phyloP scores from a whole-genome alignment of 2,797 vertebrate genomes.

The Poecilia gillii region DNA sequence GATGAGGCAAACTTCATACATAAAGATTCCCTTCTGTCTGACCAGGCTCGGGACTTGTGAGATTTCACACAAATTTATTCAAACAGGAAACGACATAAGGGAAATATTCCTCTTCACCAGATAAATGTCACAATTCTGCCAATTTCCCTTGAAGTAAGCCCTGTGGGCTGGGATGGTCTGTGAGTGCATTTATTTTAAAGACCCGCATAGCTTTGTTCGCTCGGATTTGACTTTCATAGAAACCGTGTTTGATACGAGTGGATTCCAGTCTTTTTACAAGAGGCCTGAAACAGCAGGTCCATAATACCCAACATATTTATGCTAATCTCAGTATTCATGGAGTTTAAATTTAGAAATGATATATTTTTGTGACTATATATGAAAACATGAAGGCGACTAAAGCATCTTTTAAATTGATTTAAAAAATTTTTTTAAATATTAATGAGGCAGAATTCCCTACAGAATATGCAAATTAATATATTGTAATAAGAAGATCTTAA shows the following conservation, averaged over 20 bases:
- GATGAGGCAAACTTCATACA: constrained; percentile 30
- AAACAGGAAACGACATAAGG: constrained; percentile 62
- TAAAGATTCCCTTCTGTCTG: constrained; percentile 39
- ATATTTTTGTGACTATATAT: constrained; percentile 18
- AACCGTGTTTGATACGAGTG: constrained; percentile 36
- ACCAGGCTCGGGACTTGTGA: constrained; percentile 29
- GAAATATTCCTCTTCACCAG: constrained; percentile 64
- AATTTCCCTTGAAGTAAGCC: constrained; percentile 61
- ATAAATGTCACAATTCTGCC: constrained; percentile 72
- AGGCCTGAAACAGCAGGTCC: constrained; percentile 24
- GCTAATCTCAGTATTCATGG: constrained; percentile 27
- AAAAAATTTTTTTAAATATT: constrained; percentile 34
- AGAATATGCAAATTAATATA: constrained; percentile 15
- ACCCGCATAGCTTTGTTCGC: constrained; percentile 63
- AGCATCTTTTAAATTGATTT: constrained; percentile 16
- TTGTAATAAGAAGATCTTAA: constrained; percentile 41
- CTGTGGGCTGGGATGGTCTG: constrained; percentile 42
- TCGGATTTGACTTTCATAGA: constrained; percentile 69
- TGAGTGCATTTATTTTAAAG: constrained; percentile 70
- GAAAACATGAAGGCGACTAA: constrained; percentile 21
- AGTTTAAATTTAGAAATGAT: constrained; percentile 40
- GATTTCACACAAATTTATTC: constrained; percentile 74
- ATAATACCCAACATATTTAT: constrained; percentile 12
- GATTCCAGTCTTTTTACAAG: constrained; percentile 38
- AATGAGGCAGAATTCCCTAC: constrained; percentile 45